These are phyloP conservation scores for Stenolophus ochropezus DNA, from an alignment of 2,888 invertebrate species.

Conservation along the genomic window DNA sequence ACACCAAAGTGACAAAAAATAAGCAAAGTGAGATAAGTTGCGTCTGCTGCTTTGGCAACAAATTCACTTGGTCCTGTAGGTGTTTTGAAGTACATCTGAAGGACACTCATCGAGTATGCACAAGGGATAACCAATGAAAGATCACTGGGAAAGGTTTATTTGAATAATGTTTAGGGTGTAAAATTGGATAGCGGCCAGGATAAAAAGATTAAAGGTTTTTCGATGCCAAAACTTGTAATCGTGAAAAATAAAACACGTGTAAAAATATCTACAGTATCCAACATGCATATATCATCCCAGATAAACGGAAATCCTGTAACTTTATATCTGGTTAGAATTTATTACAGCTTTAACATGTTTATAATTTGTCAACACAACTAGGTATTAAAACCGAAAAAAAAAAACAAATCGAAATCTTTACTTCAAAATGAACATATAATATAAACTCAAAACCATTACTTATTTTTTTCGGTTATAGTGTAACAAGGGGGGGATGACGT, in stretches of 20 bases:
- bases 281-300: not conserved
- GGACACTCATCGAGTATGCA: slow-evolving; percentile 10
- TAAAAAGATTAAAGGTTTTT: slow-evolving; percentile 30
- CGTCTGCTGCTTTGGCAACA: too few species aligned
- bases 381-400: too few species aligned
- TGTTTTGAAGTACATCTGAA: not conserved
- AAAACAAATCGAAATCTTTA: too few species aligned
- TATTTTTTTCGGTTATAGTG: too few species aligned
- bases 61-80: too few species aligned
- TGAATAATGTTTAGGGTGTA: slow-evolving; percentile 29
- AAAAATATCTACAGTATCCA: not conserved
- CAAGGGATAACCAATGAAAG: not conserved
- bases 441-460: too few species aligned
- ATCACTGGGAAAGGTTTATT: slow-evolving; percentile 16
- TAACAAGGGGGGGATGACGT: too few species aligned
- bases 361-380: too few species aligned
- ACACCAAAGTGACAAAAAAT: too few species aligned
- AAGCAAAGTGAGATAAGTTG: too few species aligned
- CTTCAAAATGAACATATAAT: too few species aligned
- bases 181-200: slow-evolving; percentile 10
- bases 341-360: not conserved
- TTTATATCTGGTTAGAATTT: not conserved
- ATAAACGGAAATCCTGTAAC: not conserved
- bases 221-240: slow-evolving; percentile 20
- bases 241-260: slow-evolving; percentile 9